Evolutionary conservation across 2,797 vertebrate species (phyloP).

Genomic region (Fringilla coelebs): DNA sequence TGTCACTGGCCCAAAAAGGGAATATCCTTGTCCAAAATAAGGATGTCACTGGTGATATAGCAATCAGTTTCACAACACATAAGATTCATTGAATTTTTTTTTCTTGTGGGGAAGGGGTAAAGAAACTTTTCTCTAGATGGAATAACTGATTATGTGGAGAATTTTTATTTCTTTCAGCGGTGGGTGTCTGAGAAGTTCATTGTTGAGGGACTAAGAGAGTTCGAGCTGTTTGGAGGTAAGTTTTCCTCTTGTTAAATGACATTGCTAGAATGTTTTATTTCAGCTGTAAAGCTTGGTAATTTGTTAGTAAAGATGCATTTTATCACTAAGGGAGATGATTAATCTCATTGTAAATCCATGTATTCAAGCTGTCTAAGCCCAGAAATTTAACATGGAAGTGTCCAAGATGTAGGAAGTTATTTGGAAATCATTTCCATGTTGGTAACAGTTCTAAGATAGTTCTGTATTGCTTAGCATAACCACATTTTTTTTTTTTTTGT

Average conservation of each 20-base stretch:
- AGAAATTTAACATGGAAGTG: not conserved
- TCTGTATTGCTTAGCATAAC: not conserved
- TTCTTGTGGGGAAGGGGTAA: not conserved
- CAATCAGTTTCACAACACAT: not conserved
- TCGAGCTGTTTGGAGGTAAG: conserved; percentile 98
- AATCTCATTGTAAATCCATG: not conserved
- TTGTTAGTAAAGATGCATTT: not conserved
- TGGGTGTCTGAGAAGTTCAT: conserved; percentile 99
- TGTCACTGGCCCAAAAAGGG: not conserved
- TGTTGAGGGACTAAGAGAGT: conserved; percentile 97
- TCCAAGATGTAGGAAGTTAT: not conserved
- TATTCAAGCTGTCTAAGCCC: not conserved
- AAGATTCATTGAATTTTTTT: not conserved
- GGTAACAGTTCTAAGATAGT: not conserved
- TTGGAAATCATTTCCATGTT: not conserved
- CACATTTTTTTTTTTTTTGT: not conserved
- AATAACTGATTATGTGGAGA: conserved; percentile 56
- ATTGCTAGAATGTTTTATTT: not conserved
- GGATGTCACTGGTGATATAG: not conserved
- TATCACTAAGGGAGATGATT: not conserved
- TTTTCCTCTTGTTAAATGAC: not conserved
- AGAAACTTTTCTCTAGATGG: not conserved
- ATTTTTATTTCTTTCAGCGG: conserved; percentile 79
- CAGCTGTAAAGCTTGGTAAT: not conserved
- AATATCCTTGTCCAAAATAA: not conserved